Conservation (phyloP, 2,888 invertebrate species). For the Drosophila putrida region DNA sequence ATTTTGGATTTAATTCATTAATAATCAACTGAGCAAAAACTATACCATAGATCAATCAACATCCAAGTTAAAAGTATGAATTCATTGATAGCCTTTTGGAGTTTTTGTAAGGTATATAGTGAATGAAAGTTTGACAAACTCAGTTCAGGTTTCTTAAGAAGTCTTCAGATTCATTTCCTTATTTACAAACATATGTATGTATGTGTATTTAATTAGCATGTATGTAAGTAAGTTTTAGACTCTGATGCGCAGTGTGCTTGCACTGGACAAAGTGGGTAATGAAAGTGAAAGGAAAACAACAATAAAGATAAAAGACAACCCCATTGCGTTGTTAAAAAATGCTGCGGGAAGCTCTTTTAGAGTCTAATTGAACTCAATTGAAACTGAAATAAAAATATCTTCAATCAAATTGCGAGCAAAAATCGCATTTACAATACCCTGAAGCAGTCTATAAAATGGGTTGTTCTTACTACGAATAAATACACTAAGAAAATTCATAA, state of each 20-base stretch:
- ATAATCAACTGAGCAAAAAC: no score
- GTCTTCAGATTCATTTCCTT: not conserved
- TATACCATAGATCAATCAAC: no score
- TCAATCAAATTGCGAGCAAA: slow-evolving; percentile 50
- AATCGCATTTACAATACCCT: slow-evolving; percentile 44
- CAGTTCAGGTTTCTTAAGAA: not conserved
- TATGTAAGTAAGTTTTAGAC: not conserved
- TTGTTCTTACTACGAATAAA: not conserved
- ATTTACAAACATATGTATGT: not conserved
- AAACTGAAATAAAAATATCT: slow-evolving; percentile 73
- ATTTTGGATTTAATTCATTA: no score
- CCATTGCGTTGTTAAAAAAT: slow-evolving; percentile 45
- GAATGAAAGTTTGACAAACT: no score
- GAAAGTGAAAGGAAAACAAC: slow-evolving; percentile 53
- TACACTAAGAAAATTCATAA: not conserved
- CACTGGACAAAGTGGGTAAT: slow-evolving; percentile 8
- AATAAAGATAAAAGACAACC: slow-evolving; percentile 39
- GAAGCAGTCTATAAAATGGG: not conserved
- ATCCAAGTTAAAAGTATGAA: no score
- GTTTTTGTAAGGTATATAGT: no score
- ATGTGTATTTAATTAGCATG: slow-evolving; percentile 2
- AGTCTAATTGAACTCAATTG: slow-evolving; percentile 77
- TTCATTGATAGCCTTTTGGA: no score
- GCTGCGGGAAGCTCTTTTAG: slow-evolving; percentile 55
- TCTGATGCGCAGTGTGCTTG: slow-evolving; percentile 7